phyloP scores from a whole-genome alignment of 1,140 invertebrate genomes.

The Araneus ventricosus region DNA sequence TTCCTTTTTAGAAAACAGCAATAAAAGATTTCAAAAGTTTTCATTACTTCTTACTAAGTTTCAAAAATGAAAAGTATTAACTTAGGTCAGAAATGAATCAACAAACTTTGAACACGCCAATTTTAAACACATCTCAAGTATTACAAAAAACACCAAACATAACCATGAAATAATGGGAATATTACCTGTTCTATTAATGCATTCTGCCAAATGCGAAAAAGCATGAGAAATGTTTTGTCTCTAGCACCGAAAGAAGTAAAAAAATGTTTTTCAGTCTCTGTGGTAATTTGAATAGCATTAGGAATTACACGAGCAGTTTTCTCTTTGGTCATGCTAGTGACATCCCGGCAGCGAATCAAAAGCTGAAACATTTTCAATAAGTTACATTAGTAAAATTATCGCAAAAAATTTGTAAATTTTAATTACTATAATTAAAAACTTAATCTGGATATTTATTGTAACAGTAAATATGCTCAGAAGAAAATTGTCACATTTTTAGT shows the following conservation, averaged over 20 bases:
- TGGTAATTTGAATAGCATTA: constrained; percentile 94
- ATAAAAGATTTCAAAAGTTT: too few relatives aligned
- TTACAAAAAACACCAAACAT: too few relatives aligned
- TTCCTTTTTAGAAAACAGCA: too few relatives aligned
- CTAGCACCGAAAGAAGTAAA: constrained; percentile 94
- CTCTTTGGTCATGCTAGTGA: constrained; percentile 95
- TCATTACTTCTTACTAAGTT: too few relatives aligned
- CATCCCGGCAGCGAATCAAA: constrained; percentile 82
- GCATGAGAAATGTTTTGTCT: constrained; percentile 96
- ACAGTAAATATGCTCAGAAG: too few relatives aligned
- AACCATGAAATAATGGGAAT: too few relatives aligned
- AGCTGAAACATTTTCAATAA: constrained; percentile 83
- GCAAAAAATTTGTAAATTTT: background rate
- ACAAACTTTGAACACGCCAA: too few relatives aligned
- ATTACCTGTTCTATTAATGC: constrained; percentile 91
- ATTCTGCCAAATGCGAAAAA: constrained; percentile 97
- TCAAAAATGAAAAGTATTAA: too few relatives aligned
- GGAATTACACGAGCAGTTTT: constrained; percentile 94
- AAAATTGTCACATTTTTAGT: too few relatives aligned
- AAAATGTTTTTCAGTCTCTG: constrained; percentile 92
- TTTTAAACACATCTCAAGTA: too few relatives aligned
- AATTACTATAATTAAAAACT: background rate
- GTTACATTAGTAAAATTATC: constrained; percentile 14
- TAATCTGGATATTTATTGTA: background rate
- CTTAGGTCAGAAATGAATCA: too few relatives aligned